A percentile compares a stretch with the other conserved stretches of the same genome.
Conservation (phyloP, 2,888 invertebrate genomes). For the Marasmarcha lunaedactyla region DNA sequence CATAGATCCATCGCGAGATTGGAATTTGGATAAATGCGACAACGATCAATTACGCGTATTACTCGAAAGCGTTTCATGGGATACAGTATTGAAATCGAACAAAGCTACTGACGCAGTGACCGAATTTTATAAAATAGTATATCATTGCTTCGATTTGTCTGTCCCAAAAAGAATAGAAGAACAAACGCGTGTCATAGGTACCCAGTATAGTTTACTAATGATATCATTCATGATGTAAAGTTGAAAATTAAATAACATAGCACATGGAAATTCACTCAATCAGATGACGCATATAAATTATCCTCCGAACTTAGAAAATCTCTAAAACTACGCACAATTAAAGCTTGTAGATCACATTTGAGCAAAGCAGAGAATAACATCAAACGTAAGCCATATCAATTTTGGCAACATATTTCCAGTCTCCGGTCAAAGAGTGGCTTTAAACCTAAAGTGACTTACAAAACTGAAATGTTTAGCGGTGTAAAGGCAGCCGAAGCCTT, state of each 20-base stretch:
- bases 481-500: no score
- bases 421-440: no score
- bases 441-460: no score
- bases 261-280: not conserved
- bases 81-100: not conserved
- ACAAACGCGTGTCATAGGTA: not conserved
- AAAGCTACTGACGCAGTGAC: not conserved
- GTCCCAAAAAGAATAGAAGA: slow-evolving; percentile 1
- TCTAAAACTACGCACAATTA: not conserved
- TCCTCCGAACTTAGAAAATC: not conserved
- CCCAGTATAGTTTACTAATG: slow-evolving; percentile 4
- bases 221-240: slow-evolving; percentile 1
- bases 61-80: not conserved
- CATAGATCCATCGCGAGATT: slow-evolving; percentile 1
- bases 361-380: no score
- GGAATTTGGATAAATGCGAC: slow-evolving; percentile 3
- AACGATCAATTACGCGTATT: not conserved
- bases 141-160: slow-evolving; percentile 1
- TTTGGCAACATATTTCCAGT: no score
- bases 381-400: no score
- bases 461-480: no score
- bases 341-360: not conserved
- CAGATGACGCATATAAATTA: not conserved
- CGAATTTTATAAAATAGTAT: not conserved
- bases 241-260: not conserved